Base-by-base conservation (phyloP, 2,113 vertebrate species). In the Podarcis muralis region DNA sequence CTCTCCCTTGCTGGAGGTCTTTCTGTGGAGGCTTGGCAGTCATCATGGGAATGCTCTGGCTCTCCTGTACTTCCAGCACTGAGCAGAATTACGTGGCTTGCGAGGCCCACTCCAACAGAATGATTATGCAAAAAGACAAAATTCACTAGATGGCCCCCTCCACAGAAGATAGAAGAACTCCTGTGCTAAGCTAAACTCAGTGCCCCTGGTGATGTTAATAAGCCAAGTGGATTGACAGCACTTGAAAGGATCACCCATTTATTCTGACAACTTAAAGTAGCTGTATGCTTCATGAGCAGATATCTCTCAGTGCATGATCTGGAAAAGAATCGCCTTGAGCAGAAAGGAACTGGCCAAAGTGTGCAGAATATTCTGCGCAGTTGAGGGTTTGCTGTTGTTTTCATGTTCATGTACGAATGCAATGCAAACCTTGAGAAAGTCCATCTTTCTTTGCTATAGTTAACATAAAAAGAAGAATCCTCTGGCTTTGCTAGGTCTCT, bases 311-410 rank as follows among this genome's bases (percentile, higher is more conserved):
- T 40, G 27, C 87, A 85, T 37, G 83, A 88, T 53, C 2, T 43
- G 1, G 27, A 78, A 86, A 68, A 30, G 13, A 40, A 83, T 30
- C 8, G 62, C 59, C 88, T 87, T 80, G 40, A 90, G 92, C 90
- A 32, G 43, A 81, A 2, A 89, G 23, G 30, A 35, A 92, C 81
- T 40, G 82, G 66, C 74, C 15, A 0, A 84, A 93, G 87, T 57
- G 85, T 78, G 40, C 75, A 80, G 69, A 3, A 74, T 82, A 85
- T 9, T n/a, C 9, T 37, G 0, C 8, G 4, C 91, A 83, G 27
- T 30, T 62, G 72, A 35, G 18, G 72, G 72, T 30, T 69, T 30
- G 23, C 22, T 62, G 35, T n/a, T 66, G 35, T 35, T 22, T 3
- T 35, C 84, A 20, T 79, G 89, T 48, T 83, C 69, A 68, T 22